A percentile compares a stretch with the other conserved stretches of the same genome.
Evolutionary conservation across 2,888 invertebrate species (phyloP).

Genomic region (Eugnorisma glareosa): DNA sequence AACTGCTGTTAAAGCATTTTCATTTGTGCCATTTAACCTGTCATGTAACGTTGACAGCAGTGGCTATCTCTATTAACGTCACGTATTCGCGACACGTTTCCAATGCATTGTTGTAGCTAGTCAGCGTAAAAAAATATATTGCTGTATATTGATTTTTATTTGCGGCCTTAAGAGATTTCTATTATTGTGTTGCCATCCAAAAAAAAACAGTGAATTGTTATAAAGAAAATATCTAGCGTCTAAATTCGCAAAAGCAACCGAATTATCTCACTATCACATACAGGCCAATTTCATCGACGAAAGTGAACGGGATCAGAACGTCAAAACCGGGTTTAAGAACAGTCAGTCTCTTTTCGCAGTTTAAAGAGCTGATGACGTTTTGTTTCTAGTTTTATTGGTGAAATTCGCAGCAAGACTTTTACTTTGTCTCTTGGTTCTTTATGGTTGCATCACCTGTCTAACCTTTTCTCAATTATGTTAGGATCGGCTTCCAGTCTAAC

Average conservation of each 20-base stretch:
- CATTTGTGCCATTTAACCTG: conserved; percentile 26
- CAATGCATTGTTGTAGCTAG: neutral
- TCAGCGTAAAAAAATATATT: conserved; percentile 26
- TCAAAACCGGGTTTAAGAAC: neutral
- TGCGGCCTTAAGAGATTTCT: neutral
- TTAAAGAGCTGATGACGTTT: neutral
- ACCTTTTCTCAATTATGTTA: neutral
- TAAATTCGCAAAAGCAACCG: neutral
- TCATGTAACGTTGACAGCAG: conserved; percentile 17
- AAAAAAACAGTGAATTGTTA: too few relatives aligned
- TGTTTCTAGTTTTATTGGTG: neutral
- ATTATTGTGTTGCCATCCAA: too few relatives aligned
- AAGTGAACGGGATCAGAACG: neutral
- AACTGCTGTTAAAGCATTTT: conserved; percentile 11
- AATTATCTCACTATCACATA: neutral
- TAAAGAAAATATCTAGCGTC: neutral
- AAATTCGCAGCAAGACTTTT: neutral
- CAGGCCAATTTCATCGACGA: neutral
- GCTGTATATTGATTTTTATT: conserved; percentile 18
- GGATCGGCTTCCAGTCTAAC: too few relatives aligned
- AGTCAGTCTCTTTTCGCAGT: neutral
- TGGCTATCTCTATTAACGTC: conserved; percentile 24
- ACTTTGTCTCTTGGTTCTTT: neutral
- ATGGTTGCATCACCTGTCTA: neutral
- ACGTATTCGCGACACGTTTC: conserved; percentile 17